These are phyloP conservation scores for Habropoda laboriosa DNA, from an alignment of 1,140 invertebrate genomes.

Conservation along the genomic window DNA sequence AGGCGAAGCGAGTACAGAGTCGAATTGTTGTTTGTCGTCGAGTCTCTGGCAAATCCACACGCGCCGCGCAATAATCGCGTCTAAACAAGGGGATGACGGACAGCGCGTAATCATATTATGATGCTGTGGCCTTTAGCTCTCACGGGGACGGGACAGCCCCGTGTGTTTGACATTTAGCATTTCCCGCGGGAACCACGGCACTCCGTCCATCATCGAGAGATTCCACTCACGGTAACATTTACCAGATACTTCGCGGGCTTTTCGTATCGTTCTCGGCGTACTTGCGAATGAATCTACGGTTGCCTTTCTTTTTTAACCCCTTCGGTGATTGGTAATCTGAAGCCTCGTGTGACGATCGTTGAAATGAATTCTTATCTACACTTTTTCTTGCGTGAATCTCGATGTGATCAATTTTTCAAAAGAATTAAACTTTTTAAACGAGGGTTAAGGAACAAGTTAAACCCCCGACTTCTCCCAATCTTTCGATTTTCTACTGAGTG, in stretches of 20 bases:
- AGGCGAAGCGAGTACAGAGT: neutral
- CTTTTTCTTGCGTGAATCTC: too few relatives aligned
- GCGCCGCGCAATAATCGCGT: slow-evolving; percentile 58
- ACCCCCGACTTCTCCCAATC: too few relatives aligned
- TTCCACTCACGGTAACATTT: slow-evolving; percentile 63
- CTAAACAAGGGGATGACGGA: slow-evolving; percentile 74
- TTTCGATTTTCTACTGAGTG: too few relatives aligned
- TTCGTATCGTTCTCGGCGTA: neutral
- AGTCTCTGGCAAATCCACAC: neutral
- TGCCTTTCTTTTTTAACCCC: too few relatives aligned
- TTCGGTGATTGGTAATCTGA: too few relatives aligned
- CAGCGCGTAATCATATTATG: slow-evolving; percentile 78
- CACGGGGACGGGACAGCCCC: slow-evolving; percentile 61
- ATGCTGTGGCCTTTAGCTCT: slow-evolving; percentile 76
- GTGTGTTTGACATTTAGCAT: slow-evolving; percentile 80
- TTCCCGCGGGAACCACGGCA: slow-evolving; percentile 71
- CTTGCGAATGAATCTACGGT: too few relatives aligned
- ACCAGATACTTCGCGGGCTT: neutral
- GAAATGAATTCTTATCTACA: too few relatives aligned
- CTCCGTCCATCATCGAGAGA: slow-evolving; percentile 54
- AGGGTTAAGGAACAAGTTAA: too few relatives aligned
- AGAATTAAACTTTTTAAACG: too few relatives aligned
- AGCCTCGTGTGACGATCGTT: too few relatives aligned
- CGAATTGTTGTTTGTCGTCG: slow-evolving; percentile 27
- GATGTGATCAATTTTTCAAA: too few relatives aligned